Evolutionary conservation across 2,797 vertebrate species (phyloP).

Genomic region (Scyliorhinus canicula): DNA sequence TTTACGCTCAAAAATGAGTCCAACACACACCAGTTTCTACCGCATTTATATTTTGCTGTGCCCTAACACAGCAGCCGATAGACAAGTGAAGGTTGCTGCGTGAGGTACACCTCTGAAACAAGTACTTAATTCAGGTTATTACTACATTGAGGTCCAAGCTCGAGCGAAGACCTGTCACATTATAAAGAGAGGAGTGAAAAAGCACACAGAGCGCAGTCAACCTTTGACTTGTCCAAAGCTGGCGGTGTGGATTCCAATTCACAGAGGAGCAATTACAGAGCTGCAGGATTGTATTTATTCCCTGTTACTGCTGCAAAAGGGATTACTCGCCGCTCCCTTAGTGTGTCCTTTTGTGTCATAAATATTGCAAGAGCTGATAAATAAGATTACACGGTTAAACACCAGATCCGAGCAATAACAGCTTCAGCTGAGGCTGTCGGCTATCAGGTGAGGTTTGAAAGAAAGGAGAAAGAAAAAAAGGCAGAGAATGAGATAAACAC

Average conservation of each 20-base stretch:
- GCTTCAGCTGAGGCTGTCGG: neutral
- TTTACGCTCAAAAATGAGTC: neutral
- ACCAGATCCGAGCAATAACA: neutral
- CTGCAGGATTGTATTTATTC: constrained; percentile 29
- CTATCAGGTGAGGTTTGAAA: neutral
- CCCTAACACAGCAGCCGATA: neutral
- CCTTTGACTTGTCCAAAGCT: neutral
- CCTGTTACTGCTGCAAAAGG: neutral
- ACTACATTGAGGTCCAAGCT: neutral
- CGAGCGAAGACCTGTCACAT: neutral
- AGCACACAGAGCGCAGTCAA: neutral
- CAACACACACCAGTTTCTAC: neutral
- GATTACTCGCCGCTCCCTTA: constrained; percentile 17
- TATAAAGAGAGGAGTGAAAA: neutral
- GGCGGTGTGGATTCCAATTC: neutral
- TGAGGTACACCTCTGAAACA: neutral
- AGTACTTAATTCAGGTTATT: neutral
- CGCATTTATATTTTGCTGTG: neutral
- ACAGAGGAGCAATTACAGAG: constrained; percentile 25
- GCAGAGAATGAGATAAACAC: neutral
- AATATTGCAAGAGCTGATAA: constrained; percentile 24
- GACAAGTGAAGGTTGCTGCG: neutral
- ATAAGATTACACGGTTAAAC: neutral
- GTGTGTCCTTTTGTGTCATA: neutral
- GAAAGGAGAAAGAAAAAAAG: neutral